Percentiles rank a stretch among this genome's conserved stretches.
Conservation (phyloP, 2,797 vertebrate species). For the Microctenopoma stevenorrisi region DNA sequence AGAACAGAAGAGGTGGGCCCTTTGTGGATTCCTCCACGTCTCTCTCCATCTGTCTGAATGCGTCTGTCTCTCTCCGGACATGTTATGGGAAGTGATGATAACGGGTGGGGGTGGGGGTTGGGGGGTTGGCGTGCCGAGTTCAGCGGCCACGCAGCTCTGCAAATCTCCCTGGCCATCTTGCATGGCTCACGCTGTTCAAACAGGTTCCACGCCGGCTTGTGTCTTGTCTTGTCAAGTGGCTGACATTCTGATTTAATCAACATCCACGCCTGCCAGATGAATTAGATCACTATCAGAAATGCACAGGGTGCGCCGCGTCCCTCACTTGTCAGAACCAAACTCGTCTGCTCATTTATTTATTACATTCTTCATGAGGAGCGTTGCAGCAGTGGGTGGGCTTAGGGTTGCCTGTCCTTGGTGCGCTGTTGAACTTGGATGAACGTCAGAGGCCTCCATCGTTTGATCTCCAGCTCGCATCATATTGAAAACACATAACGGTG, state of each 20-base stretch:
- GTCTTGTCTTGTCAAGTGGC: slow-evolving; percentile 87
- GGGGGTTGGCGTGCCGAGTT: slow-evolving; percentile 52
- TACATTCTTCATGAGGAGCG: slow-evolving; percentile 66
- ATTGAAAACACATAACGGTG: slow-evolving; percentile 69
- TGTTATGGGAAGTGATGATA: slow-evolving; percentile 70
- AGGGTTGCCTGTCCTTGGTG: slow-evolving; percentile 66
- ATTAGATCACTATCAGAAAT: slow-evolving; percentile 90
- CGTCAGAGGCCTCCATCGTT: slow-evolving; percentile 60
- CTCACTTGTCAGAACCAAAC: slow-evolving; percentile 85
- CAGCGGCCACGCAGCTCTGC: slow-evolving; percentile 60
- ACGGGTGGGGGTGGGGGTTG: slow-evolving; percentile 60
- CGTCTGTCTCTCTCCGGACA: slow-evolving; percentile 67
- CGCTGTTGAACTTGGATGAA: slow-evolving; percentile 74
- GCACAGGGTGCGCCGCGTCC: slow-evolving; percentile 82
- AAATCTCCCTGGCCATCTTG: slow-evolving; percentile 81
- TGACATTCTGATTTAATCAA: slow-evolving; percentile 89
- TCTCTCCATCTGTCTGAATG: slow-evolving; percentile 19
- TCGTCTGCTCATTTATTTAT: slow-evolving; percentile 87
- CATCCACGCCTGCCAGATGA: slow-evolving; percentile 86
- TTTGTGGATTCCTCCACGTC: slow-evolving; percentile 50
- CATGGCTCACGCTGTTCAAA: slow-evolving; percentile 79
- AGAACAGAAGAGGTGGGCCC: slow-evolving; percentile 59
- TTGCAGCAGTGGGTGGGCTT: slow-evolving; percentile 59
- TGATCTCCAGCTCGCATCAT: slow-evolving; percentile 63
- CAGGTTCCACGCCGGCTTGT: slow-evolving; percentile 80